A percentile compares a stretch with the other conserved stretches of the same genome.
These are phyloP conservation scores for Zoroaster sp. DNA, from an alignment of 53 echinoderm and acorn worm genomes.

Conservation along the genomic window DNA sequence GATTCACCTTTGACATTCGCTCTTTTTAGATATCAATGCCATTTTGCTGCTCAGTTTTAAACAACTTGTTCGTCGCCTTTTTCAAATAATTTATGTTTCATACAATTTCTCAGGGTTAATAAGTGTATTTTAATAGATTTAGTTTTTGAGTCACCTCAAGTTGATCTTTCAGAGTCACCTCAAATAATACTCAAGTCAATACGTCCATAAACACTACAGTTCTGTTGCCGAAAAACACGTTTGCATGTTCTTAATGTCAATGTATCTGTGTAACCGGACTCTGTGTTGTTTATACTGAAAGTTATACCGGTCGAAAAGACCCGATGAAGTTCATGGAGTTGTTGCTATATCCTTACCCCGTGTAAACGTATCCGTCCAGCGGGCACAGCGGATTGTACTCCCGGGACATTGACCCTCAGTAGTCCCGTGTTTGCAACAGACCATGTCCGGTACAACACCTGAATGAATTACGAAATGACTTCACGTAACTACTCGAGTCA, in stretches of 20 bases:
- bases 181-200: too few species aligned
- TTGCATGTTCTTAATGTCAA: not conserved
- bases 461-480: not conserved
- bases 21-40: too few species aligned
- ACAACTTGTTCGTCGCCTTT: too few species aligned
- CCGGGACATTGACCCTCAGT: slow-evolving; percentile 14
- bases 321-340: not conserved
- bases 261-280: not conserved
- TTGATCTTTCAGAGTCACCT: too few species aligned
- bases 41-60: too few species aligned
- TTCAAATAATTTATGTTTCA: too few species aligned
- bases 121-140: too few species aligned
- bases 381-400: not conserved
- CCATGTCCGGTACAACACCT: not conserved
- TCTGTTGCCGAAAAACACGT: not conserved
- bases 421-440: not conserved
- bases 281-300: slow-evolving; percentile 3
- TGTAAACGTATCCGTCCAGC: slow-evolving; percentile 22
- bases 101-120: too few species aligned
- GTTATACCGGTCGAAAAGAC: not conserved
- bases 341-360: not conserved
- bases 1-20: too few species aligned
- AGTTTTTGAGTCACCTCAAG: too few species aligned
- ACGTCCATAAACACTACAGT: too few species aligned
- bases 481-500: not conserved